Evolutionary conservation across 1,140 invertebrate species (phyloP).

Genomic region (Vanessa atalanta): DNA sequence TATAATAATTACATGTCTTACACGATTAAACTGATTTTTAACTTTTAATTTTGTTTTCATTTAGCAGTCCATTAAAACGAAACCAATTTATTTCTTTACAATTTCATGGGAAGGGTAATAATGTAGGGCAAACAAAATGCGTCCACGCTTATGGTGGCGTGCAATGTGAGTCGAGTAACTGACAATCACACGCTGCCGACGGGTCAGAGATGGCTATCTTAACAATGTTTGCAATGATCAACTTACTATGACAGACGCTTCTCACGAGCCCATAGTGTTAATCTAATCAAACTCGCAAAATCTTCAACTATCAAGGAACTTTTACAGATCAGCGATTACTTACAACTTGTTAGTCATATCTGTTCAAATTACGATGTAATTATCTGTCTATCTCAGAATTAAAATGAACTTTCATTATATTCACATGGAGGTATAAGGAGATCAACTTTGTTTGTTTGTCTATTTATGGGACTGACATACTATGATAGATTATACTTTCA

Average conservation of each 20-base stretch:
- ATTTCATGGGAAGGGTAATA: conserved; percentile 52
- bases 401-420: neutral
- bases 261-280: conserved; percentile 42
- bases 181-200: conserved; percentile 52
- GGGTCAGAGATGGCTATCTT: conserved; percentile 65
- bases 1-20: too few species aligned
- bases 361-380: neutral
- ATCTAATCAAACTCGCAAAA: conserved; percentile 26
- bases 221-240: conserved; percentile 37
- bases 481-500: too few species aligned
- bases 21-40: too few species aligned
- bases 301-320: conserved; percentile 21
- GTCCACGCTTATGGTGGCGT: conserved; percentile 57
- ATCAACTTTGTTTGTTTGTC: too few species aligned
- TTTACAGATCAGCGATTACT: conserved; percentile 3
- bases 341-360: neutral
- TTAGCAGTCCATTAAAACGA: neutral
- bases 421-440: too few species aligned
- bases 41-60: conserved; percentile 10
- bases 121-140: conserved; percentile 52
- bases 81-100: conserved; percentile 34
- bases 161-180: conserved; percentile 68
- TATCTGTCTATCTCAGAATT: neutral
- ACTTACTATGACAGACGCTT: conserved; percentile 39
- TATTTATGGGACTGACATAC: too few species aligned